Conservation (phyloP, 1,140 invertebrate species). For the Drosophila arawakana region DNA sequence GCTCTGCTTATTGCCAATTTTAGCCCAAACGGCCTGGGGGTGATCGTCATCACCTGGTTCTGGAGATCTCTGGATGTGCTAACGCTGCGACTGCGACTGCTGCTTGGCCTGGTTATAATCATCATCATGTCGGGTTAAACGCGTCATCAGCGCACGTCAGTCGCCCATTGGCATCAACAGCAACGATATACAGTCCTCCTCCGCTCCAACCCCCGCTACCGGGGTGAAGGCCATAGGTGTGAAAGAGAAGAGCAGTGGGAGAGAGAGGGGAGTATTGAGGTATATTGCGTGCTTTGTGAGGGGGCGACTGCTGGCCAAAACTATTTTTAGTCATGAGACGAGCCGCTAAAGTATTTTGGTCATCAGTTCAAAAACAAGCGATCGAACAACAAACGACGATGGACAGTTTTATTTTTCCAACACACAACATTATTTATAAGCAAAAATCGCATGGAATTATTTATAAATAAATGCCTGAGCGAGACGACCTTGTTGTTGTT, state of each 20-base stretch:
- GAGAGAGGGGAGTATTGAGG: background rate
- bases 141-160: constrained; percentile 79
- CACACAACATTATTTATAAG: constrained; percentile 65
- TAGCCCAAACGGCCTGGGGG: constrained; percentile 35
- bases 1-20: constrained; percentile 52
- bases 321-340: constrained; percentile 78
- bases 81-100: constrained; percentile 1
- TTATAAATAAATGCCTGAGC: constrained; percentile 73
- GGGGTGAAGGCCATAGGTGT: background rate
- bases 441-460: constrained; percentile 71
- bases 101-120: constrained; percentile 61
- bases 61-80: constrained; percentile 40
- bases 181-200: background rate
- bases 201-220: background rate
- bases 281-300: constrained; percentile 8
- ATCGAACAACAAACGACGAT: constrained; percentile 17
- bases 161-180: constrained; percentile 22
- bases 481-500: constrained; percentile 72
- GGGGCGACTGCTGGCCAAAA: constrained; percentile 33
- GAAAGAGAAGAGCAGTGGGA: background rate
- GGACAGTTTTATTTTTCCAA: constrained; percentile 73
- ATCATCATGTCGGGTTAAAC: constrained; percentile 54
- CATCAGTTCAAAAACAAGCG: constrained; percentile 72
- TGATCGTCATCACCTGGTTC: constrained; percentile 65
- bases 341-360: constrained; percentile 76